Percentiles rank a stretch among this genome's conserved stretches.
phyloP scores from a whole-genome alignment of 2,797 vertebrate species.

The Anguilla marmorata region DNA sequence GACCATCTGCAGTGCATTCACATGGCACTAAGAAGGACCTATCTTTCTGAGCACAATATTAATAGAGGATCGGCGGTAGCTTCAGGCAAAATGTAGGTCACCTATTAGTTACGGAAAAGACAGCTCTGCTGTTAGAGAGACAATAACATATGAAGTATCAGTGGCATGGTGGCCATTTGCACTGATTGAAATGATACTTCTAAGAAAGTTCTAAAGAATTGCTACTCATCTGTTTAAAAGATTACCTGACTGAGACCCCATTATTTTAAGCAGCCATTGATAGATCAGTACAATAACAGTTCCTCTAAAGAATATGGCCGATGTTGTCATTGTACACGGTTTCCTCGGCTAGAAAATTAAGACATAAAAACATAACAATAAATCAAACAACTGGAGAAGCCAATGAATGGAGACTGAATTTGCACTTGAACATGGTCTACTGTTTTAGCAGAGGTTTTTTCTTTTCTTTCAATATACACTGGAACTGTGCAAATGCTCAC shows the following conservation, averaged over 20 bases:
- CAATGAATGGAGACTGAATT: not conserved
- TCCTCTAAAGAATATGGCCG: not conserved
- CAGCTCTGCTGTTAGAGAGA: constrained; percentile 8
- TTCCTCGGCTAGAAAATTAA: not conserved
- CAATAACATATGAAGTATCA: not conserved
- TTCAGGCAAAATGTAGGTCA: constrained; percentile 12
- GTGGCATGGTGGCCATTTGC: not conserved
- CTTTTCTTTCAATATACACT: not conserved
- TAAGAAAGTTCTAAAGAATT: not conserved
- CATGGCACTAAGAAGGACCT: not conserved
- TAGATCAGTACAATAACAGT: not conserved
- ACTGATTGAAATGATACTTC: not conserved
- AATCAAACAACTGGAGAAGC: not conserved
- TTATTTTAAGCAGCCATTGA: not conserved
- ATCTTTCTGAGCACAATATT: not conserved
- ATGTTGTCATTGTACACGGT: not conserved
- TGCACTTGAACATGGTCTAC: not conserved
- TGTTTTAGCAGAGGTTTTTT: not conserved
- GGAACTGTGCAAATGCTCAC: not conserved
- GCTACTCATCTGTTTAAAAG: not conserved
- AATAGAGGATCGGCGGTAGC: not conserved
- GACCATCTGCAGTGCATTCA: not conserved
- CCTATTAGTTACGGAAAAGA: constrained; percentile 5
- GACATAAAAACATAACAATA: not conserved
- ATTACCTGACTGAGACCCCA: not conserved